A percentile compares a stretch with the other conserved stretches of the same genome.
phyloP scores from a whole-genome alignment of 92 coral and sea anemone genomes.

The Muricea muricata region DNA sequence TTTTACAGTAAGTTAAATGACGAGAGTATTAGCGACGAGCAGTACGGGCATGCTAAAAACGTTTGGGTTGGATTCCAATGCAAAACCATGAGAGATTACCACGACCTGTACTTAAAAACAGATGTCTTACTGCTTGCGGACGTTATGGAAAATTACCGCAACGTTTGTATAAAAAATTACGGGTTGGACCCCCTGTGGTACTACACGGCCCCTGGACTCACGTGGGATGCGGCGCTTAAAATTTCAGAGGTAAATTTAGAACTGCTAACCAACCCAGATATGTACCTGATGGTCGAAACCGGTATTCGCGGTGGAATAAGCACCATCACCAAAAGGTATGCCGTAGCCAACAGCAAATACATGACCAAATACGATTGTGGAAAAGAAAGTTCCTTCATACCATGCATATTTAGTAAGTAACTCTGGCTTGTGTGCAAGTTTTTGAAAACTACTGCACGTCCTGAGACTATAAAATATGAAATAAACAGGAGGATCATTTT shows the following conservation, averaged over 20 bases:
- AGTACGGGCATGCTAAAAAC: background rate
- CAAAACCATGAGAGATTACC: constrained; percentile 1
- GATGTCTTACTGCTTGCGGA: constrained; percentile 23
- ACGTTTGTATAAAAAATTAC: constrained; percentile 8
- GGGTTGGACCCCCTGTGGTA: constrained; percentile 4
- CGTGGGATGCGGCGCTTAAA: constrained; percentile 35
- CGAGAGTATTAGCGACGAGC: background rate
- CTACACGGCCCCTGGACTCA: constrained; percentile 19
- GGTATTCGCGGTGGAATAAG: constrained; percentile 15
- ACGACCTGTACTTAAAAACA: constrained; percentile 18
- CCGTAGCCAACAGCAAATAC: background rate
- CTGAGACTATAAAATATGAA: too few species aligned
- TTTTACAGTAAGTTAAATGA: background rate
- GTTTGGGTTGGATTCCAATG: background rate
- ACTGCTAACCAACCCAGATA: background rate
- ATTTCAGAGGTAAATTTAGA: background rate
- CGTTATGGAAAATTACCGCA: constrained; percentile 3
- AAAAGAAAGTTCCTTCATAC: too few species aligned
- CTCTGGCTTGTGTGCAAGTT: too few species aligned
- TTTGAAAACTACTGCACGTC: too few species aligned
- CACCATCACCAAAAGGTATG: background rate
- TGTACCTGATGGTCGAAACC: background rate
- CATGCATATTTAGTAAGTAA: too few species aligned
- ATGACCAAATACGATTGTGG: background rate
- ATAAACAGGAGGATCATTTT: too few species aligned